Conservation (phyloP, 2,797 vertebrate genomes). For the Poecile montanus region DNA sequence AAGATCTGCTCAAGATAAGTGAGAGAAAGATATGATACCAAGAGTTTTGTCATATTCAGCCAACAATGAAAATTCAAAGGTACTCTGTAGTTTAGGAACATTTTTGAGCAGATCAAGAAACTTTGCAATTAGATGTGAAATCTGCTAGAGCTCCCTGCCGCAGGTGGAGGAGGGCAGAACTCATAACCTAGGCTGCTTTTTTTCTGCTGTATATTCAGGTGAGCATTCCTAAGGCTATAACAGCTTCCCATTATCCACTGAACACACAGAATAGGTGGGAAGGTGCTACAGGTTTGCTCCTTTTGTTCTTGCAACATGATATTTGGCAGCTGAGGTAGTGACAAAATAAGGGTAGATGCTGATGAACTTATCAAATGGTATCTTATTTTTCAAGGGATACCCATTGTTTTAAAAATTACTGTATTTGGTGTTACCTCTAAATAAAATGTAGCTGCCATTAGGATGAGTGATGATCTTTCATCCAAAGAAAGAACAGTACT, state of each 20-base stretch:
- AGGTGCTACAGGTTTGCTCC: not conserved
- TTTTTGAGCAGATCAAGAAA: slow-evolving; percentile 61
- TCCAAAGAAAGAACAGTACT: not conserved
- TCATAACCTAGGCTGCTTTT: not conserved
- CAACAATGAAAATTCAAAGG: slow-evolving; percentile 85
- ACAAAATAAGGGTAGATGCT: not conserved
- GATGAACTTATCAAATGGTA: not conserved
- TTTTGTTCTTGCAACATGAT: not conserved
- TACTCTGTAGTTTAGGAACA: slow-evolving; percentile 74
- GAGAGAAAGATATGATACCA: slow-evolving; percentile 83
- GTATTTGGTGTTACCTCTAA: not conserved
- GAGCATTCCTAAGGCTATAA: not conserved
- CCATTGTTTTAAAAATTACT: not conserved
- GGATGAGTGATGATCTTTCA: not conserved
- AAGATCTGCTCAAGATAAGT: slow-evolving; percentile 86
- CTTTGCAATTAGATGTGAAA: slow-evolving; percentile 50
- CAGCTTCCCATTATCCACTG: not conserved
- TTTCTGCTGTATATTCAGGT: not conserved
- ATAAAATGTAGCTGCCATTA: not conserved
- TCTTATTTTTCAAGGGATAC: not conserved
- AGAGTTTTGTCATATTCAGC: slow-evolving; percentile 87
- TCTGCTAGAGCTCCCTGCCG: not conserved
- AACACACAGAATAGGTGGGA: not conserved
- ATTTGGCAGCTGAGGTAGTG: not conserved
- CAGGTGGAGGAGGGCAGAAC: not conserved